phyloP scores from a whole-genome alignment of 2,888 invertebrate species.

The Malthinus flaveolus region DNA sequence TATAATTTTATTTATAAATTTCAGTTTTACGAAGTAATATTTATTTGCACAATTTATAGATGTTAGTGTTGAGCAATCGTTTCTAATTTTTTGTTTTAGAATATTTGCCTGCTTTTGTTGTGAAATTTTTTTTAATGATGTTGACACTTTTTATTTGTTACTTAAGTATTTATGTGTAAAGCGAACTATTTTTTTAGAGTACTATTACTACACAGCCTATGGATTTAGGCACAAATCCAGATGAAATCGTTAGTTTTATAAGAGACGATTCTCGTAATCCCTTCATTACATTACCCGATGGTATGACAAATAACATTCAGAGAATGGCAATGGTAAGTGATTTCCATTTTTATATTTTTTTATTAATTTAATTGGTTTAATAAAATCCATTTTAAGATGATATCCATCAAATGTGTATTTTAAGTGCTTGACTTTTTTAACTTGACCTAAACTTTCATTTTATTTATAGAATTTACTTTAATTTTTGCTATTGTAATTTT shows the following conservation, averaged over 20 bases:
- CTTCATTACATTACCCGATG: conserved; percentile 93
- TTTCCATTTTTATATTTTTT: background rate
- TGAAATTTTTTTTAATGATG: conserved; percentile 45
- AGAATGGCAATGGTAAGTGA: conserved; percentile 64
- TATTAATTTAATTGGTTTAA: no score
- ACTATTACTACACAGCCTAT: conserved; percentile 81
- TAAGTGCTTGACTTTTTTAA: conserved; percentile 9
- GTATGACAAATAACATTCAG: conserved; percentile 92
- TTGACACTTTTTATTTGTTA: conserved; percentile 8
- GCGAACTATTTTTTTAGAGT: conserved; percentile 49
- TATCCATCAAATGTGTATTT: conserved; percentile 12
- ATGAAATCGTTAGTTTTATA: conserved; percentile 94
- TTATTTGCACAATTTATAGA: conserved; percentile 3
- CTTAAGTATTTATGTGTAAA: background rate
- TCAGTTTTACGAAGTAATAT: conserved; percentile 16
- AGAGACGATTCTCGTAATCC: conserved; percentile 94
- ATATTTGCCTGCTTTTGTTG: conserved; percentile 6
- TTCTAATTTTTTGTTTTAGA: conserved; percentile 3
- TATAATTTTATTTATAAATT: no score
- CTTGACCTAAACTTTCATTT: background rate
- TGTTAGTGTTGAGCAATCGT: background rate
- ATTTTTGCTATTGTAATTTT: no score
- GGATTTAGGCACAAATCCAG: conserved; percentile 92
- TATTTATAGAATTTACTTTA: background rate
- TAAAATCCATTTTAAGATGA: no score